A percentile compares a stretch with the other conserved stretches of the same genome.
These are phyloP conservation scores for Lymantria dispar DNA, from an alignment of 2,888 invertebrate species.

Conservation along the genomic window DNA sequence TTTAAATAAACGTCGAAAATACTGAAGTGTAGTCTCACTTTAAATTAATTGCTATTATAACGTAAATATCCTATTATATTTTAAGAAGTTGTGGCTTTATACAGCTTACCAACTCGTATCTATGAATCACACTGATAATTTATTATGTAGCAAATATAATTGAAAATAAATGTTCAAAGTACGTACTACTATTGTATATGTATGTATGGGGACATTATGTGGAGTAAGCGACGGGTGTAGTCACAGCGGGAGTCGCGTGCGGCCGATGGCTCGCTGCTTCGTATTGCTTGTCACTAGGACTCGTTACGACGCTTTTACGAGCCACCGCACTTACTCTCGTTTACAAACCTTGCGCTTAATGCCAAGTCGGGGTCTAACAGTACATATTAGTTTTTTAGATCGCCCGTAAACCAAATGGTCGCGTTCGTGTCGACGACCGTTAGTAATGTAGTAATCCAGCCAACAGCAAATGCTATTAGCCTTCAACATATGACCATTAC, in stretches of 20 bases:
- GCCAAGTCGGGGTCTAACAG: slow-evolving; percentile 41
- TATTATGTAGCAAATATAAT: background rate
- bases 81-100: no score
- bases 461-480: background rate
- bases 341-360: slow-evolving; percentile 67
- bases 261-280: slow-evolving; percentile 50
- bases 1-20: no score
- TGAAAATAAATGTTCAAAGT: background rate
- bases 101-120: no score
- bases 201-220: slow-evolving; percentile 29
- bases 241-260: slow-evolving; percentile 62
- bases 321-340: slow-evolving; percentile 49
- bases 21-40: no score
- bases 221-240: slow-evolving; percentile 30
- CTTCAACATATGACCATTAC: no score
- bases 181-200: background rate
- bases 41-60: no score
- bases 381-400: slow-evolving; percentile 59
- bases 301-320: slow-evolving; percentile 62
- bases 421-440: slow-evolving; percentile 22
- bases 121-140: no score
- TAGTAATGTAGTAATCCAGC: background rate
- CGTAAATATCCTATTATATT: no score
- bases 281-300: slow-evolving; percentile 50
- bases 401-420: slow-evolving; percentile 45